phyloP scores from a whole-genome alignment of 2,888 invertebrate genomes.

The Salpingus planirostris region DNA sequence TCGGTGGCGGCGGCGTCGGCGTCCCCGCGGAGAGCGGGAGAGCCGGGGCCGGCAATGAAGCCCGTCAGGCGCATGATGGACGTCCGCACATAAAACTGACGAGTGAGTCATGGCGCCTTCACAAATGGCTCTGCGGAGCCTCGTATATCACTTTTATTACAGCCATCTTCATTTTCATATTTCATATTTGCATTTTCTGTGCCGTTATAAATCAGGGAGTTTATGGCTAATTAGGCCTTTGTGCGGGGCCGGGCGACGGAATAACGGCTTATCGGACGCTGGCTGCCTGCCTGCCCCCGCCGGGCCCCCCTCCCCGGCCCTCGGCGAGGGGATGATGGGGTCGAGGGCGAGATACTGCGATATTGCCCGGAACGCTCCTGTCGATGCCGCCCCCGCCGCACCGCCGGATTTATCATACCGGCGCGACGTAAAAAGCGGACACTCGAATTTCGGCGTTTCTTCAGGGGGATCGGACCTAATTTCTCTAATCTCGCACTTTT shows the following conservation, averaged over 20 bases:
- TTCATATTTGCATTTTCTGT: constrained; percentile 53
- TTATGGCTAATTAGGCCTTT: constrained; percentile 56
- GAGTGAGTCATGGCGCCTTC: constrained; percentile 59
- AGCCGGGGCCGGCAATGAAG: constrained; percentile 44
- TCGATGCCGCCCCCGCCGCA: too few species aligned
- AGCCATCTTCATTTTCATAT: constrained; percentile 54
- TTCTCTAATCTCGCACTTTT: too few species aligned
- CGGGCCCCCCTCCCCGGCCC: constrained; percentile 1
- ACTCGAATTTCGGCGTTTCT: too few species aligned
- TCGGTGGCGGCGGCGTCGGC: constrained; percentile 15
- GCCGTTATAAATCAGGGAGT: constrained; percentile 55
- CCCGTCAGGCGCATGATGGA: constrained; percentile 62
- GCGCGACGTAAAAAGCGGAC: too few species aligned
- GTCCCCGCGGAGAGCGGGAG: constrained; percentile 18
- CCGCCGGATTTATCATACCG: too few species aligned
- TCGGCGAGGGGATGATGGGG: constrained; percentile 11
- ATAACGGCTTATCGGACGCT: constrained; percentile 45
- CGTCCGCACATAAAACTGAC: constrained; percentile 67
- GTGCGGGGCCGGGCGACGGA: constrained; percentile 39
- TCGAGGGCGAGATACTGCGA: constrained; percentile 5
- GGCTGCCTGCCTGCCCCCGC: constrained; percentile 18
- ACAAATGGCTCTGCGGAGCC: constrained; percentile 69
- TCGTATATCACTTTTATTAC: constrained; percentile 74
- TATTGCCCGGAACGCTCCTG: constrained; percentile 13
- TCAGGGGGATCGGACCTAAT: too few species aligned